A percentile compares a stretch with the other conserved stretches of the same genome.
These are phyloP conservation scores for Stichopus horrens DNA, from an alignment of 53 echinoderm and acorn worm species.

Conservation along the genomic window DNA sequence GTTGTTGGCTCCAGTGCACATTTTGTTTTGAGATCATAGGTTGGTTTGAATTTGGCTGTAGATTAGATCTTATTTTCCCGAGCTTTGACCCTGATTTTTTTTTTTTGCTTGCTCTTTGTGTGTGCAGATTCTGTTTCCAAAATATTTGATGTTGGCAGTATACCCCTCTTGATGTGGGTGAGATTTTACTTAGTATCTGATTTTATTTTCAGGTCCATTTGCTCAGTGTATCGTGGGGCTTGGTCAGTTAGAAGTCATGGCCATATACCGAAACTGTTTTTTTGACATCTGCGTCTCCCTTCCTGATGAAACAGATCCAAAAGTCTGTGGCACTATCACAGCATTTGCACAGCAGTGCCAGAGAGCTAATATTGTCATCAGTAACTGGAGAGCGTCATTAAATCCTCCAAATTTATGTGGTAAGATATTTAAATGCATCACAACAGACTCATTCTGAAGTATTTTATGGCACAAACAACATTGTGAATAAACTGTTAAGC, in stretches of 20 bases:
- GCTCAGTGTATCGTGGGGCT: not conserved
- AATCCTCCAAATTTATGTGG: not conserved
- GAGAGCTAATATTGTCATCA: not conserved
- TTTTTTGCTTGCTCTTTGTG: too few species aligned
- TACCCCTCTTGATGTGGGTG: too few species aligned
- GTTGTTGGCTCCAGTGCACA: too few species aligned
- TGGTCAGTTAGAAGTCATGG: not conserved
- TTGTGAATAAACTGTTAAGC: too few species aligned
- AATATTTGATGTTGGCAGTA: too few species aligned
- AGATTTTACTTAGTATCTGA: not conserved
- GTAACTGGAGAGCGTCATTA: not conserved
- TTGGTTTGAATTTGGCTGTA: too few species aligned
- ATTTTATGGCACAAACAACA: too few species aligned
- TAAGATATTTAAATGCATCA: not conserved
- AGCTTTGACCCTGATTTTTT: too few species aligned
- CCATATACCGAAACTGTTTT: not conserved
- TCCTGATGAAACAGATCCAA: not conserved
- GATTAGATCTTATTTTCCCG: too few species aligned
- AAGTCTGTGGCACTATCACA: slow-evolving; percentile 1
- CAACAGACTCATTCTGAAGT: too few species aligned
- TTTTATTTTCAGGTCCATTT: slow-evolving; percentile 23
- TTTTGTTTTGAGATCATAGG: too few species aligned
- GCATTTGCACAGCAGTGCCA: slow-evolving; percentile 1
- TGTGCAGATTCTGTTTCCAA: too few species aligned
- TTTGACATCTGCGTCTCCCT: slow-evolving; percentile 6